phyloP scores from a whole-genome alignment of 2,113 vertebrate species.

The Vulpes vulpes region DNA sequence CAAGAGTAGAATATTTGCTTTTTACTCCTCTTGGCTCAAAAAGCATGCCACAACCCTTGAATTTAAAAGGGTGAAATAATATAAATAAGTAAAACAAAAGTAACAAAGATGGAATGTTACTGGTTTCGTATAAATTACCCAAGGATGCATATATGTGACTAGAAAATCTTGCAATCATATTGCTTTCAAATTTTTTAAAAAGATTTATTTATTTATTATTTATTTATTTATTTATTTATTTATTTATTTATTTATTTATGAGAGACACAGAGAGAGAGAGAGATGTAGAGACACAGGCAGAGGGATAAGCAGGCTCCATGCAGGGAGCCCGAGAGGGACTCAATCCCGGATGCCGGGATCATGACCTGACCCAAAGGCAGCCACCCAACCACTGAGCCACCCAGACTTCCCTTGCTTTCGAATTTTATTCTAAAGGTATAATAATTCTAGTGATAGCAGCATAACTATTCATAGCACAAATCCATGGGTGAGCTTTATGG shows the following conservation, averaged over 20 bases:
- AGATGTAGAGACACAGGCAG: no score
- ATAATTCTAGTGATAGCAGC: accelerated
- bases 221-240: no score
- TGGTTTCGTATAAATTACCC: neutral
- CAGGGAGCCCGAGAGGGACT: no score
- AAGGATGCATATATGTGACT: neutral
- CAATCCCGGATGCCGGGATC: no score
- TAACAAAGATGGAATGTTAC: neutral
- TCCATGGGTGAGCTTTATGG: accelerated
- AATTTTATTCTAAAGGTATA: neutral
- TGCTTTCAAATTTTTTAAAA: neutral
- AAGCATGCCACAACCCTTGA: neutral
- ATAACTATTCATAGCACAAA: neutral
- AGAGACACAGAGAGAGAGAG: no score
- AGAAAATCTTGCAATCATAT: neutral
- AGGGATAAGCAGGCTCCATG: no score
- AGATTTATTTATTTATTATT: no score
- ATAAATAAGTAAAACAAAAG: neutral
- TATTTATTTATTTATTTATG: no score
- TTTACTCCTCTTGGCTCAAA: neutral
- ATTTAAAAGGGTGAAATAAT: neutral
- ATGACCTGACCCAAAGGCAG: no score
- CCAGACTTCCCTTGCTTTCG: neutral
- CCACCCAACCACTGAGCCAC: no score
- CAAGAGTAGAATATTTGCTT: neutral